phyloP scores from a whole-genome alignment of 2,113 vertebrate species.

The Paracanthobrama guichenoti region DNA sequence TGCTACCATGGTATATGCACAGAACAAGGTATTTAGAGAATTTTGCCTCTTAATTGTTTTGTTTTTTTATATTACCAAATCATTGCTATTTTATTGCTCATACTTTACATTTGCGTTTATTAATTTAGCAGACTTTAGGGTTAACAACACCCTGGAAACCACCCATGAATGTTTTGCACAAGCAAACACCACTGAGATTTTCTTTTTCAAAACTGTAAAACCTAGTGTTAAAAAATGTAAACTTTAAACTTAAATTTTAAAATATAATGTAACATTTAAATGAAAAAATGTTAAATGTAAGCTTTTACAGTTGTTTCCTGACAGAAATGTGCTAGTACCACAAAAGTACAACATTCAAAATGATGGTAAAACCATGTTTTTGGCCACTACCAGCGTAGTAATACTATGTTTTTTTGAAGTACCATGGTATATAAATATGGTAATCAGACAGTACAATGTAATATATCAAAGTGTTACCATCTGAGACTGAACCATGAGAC shows the following conservation, averaged over 20 bases:
- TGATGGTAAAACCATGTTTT: background rate
- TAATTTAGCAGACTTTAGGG: background rate
- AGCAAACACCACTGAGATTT: background rate
- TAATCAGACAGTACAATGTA: background rate
- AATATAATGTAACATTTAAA: too few relatives aligned
- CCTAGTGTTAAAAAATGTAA: background rate
- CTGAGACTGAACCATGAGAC: background rate
- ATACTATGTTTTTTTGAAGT: background rate
- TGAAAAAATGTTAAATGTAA: too few relatives aligned
- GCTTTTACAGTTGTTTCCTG: background rate
- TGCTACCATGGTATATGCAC: conserved; percentile 71
- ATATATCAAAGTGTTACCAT: background rate
- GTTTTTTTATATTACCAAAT: background rate
- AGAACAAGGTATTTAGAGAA: conserved; percentile 71
- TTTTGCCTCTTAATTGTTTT: background rate
- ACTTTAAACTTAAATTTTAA: background rate
- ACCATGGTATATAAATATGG: background rate
- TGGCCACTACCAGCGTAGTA: background rate
- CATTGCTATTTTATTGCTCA: background rate
- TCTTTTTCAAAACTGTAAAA: background rate
- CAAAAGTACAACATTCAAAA: background rate
- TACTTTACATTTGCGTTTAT: background rate
- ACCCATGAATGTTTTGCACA: background rate
- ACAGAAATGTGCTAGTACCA: background rate
- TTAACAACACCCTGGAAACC: background rate